Base-by-base conservation (phyloP, 1,140 invertebrate genomes). In the Heliothis virescens region DNA sequence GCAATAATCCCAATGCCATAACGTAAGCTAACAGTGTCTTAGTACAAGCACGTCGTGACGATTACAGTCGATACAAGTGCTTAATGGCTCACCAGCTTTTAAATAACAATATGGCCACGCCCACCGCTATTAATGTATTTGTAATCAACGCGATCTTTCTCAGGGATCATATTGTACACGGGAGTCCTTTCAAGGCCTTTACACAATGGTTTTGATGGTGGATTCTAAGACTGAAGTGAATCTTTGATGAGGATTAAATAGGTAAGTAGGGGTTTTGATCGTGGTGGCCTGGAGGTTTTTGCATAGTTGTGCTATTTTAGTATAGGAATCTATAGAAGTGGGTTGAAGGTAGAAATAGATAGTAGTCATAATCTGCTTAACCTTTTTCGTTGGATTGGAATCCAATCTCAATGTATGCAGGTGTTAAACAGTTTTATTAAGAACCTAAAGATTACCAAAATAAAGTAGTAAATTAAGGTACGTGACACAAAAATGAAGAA, bases 101-200 rank as follows among this genome's bases (percentile, higher is more conserved):
- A 89, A 89, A 86, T 85, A 89, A 90, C 88, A 90, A 90, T 89
- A 89, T 86, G 77, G 72, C 79, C 78, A 84, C 89, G 88, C 89
- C 89, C 82, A 84, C 83, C 65, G 79, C 82, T 82, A 79, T 79
- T 79, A 84, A 86, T 80, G 79, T 79, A 74, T 74, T 83, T 52
- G 34, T 83, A 81, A 90, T 90, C 88, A 75, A 57, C 59, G 9
- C 55, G 83, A 90, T 89, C 87, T 89, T 84, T 89, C 88, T 87
- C 87, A 88, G 83, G 84, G 85, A 87, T 87, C 83, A 81, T 80
- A 79, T 80, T 71, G 76, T 83, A 41, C 41, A 63, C 65, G n/a
- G 65, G 21, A 82, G 79, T 87, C 83, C 84, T 84, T 87, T 88
- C 87, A 87, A 87, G 85, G 83, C 41, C 71, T 75, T 34, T n/a